Conservation (phyloP, 2,113 vertebrate genomes). For the Platycercus adscitus region DNA sequence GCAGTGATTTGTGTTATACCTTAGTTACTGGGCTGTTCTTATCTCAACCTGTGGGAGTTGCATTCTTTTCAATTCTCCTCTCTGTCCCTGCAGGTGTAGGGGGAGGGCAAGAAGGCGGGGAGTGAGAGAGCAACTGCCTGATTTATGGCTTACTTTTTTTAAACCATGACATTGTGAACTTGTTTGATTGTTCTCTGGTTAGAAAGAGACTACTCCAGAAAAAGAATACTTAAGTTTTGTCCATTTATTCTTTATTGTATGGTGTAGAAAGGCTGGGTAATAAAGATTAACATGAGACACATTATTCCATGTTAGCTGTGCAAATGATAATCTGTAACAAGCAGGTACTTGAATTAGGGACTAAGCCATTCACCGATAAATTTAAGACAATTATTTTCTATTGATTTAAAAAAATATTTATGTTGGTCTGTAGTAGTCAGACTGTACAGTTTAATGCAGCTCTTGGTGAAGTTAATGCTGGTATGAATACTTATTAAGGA, state of each 20-base stretch:
- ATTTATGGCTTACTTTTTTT: too few relatives aligned
- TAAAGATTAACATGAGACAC: background rate
- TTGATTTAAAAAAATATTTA: background rate
- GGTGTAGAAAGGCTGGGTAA: background rate
- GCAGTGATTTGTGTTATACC: too few relatives aligned
- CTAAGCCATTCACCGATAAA: background rate
- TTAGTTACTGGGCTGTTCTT: too few relatives aligned
- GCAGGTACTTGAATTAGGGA: background rate
- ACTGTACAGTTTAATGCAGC: background rate
- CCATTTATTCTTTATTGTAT: background rate
- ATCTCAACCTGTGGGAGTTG: too few relatives aligned
- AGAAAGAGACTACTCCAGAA: background rate
- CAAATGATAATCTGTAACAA: background rate
- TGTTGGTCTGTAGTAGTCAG: background rate
- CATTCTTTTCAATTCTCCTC: too few relatives aligned
- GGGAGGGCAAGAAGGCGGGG: too few relatives aligned
- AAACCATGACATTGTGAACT: too few relatives aligned
- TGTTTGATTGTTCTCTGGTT: background rate
- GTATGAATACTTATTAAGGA: background rate
- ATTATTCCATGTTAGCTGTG: background rate
- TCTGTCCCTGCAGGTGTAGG: too few relatives aligned
- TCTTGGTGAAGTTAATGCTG: background rate
- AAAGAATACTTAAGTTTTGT: background rate
- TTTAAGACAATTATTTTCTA: background rate
- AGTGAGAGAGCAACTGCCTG: too few relatives aligned